A percentile compares a stretch with the other conserved stretches of the same genome.
Conservation (phyloP, 2,888 invertebrate species). For the Malacosoma neustria region DNA sequence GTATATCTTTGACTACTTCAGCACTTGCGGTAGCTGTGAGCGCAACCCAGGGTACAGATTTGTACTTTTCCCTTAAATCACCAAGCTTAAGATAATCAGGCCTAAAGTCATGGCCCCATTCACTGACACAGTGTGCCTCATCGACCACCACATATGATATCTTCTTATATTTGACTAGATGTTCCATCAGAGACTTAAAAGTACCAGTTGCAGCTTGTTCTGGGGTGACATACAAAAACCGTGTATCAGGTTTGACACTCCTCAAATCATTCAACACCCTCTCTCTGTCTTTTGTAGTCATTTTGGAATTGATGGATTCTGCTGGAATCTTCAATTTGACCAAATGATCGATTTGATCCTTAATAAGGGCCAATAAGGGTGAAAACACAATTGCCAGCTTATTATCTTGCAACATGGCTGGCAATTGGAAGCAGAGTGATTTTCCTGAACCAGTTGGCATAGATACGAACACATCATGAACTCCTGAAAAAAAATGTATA, state of each 20-base stretch:
- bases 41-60: conserved; percentile 88
- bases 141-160: conserved; percentile 95
- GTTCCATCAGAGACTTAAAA: conserved; percentile 80
- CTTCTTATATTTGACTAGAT: conserved; percentile 83
- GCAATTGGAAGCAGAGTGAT: conserved; percentile 97
- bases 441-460: conserved; percentile 99
- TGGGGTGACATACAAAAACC: conserved; percentile 95
- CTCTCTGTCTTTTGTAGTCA: conserved; percentile 83
- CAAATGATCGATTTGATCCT: conserved; percentile 96
- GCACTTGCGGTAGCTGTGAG: conserved; percentile 94
- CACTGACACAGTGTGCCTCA: conserved; percentile 98
- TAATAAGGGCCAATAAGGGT: conserved; percentile 95
- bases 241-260: conserved; percentile 82
- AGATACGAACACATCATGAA: conserved; percentile 94
- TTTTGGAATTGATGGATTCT: conserved; percentile 95
- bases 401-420: conserved; percentile 86
- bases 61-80: conserved; percentile 66
- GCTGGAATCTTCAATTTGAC: conserved; percentile 84
- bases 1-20: conserved; percentile 89
- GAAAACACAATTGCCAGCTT: conserved; percentile 95
- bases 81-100: conserved; percentile 96
- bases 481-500: conserved; percentile 69
- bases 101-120: conserved; percentile 99
- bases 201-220: conserved; percentile 92
- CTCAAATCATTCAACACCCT: conserved; percentile 85